These are phyloP conservation scores for Chunga burmeisteri DNA, from an alignment of 2,113 vertebrate species.

Conservation along the genomic window DNA sequence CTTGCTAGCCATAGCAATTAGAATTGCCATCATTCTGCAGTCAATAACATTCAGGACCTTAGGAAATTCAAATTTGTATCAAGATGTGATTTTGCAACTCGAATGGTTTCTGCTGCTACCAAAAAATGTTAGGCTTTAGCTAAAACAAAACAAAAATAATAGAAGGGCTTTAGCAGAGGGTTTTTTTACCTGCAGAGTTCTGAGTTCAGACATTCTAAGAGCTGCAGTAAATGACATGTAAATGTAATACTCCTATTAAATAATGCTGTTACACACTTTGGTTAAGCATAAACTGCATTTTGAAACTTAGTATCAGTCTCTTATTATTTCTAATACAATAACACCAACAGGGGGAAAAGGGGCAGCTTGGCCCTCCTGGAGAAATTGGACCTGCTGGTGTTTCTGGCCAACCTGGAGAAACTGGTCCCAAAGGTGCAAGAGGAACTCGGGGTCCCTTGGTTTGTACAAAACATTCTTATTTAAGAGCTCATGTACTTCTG, in stretches of 20 bases:
- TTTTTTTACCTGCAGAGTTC: background rate
- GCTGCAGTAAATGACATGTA: background rate
- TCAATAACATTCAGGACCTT: background rate
- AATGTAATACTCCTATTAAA: background rate
- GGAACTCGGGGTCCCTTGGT: slow-evolving; percentile 90
- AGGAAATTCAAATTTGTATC: background rate
- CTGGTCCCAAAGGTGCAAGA: slow-evolving; percentile 89
- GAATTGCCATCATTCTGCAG: background rate
- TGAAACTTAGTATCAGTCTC: background rate
- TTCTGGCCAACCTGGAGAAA: slow-evolving; percentile 79
- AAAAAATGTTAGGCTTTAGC: background rate
- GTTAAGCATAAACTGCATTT: background rate
- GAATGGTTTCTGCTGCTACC: background rate
- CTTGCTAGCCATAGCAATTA: background rate
- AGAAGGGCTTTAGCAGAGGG: background rate
- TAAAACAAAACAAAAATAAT: background rate
- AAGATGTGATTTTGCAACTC: background rate
- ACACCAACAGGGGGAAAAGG: slow-evolving; percentile 85
- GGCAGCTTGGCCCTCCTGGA: slow-evolving; percentile 81
- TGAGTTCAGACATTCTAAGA: background rate
- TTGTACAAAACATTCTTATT: slow-evolving; percentile 63
- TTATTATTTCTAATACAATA: slow-evolving; percentile 27
- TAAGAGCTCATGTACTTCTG: slow-evolving; percentile 1
- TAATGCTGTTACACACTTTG: background rate
- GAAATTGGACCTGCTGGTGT: slow-evolving; percentile 83